Percentiles rank a stretch among this genome's conserved stretches.
These are phyloP conservation scores for Callospermophilus lateralis DNA, from an alignment of 2,113 vertebrate genomes.

Conservation along the genomic window DNA sequence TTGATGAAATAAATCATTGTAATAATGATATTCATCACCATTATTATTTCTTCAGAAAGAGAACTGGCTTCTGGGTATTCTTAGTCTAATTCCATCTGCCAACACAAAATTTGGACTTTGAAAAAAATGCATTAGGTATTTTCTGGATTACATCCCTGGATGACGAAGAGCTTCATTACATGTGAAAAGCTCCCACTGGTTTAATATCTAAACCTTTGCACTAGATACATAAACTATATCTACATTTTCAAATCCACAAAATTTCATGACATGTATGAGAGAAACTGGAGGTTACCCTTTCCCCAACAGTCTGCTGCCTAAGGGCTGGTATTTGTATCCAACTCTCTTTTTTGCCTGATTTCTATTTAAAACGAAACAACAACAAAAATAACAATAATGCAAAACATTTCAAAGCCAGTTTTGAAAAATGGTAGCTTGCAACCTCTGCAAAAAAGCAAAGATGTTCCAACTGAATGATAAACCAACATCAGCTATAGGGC, in stretches of 20 bases:
- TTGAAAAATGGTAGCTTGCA: background rate
- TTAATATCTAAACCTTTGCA: slow-evolving; percentile 60
- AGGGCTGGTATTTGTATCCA: background rate
- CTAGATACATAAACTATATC: slow-evolving; percentile 48
- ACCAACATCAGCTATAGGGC: background rate
- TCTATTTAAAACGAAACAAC: background rate
- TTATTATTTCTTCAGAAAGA: slow-evolving; percentile 67
- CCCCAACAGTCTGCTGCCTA: background rate
- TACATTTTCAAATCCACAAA: slow-evolving; percentile 29
- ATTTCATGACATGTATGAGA: background rate
- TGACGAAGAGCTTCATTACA: slow-evolving; percentile 71
- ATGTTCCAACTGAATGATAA: background rate
- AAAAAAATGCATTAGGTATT: slow-evolving; percentile 65
- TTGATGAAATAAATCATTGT: slow-evolving; percentile 61
- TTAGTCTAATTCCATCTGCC: slow-evolving; percentile 62
- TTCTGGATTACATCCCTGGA: slow-evolving; percentile 44
- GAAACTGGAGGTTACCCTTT: background rate
- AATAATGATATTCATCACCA: slow-evolving; percentile 69
- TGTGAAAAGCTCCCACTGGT: slow-evolving; percentile 40
- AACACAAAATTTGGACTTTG: slow-evolving; percentile 57
- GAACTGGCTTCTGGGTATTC: slow-evolving; percentile 64
- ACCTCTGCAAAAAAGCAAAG: slow-evolving; percentile 13
- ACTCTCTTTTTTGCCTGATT: background rate
- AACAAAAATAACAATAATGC: background rate
- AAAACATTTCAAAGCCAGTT: background rate